Conservation (phyloP, 2,797 vertebrate species). For the Sebastes minor region DNA sequence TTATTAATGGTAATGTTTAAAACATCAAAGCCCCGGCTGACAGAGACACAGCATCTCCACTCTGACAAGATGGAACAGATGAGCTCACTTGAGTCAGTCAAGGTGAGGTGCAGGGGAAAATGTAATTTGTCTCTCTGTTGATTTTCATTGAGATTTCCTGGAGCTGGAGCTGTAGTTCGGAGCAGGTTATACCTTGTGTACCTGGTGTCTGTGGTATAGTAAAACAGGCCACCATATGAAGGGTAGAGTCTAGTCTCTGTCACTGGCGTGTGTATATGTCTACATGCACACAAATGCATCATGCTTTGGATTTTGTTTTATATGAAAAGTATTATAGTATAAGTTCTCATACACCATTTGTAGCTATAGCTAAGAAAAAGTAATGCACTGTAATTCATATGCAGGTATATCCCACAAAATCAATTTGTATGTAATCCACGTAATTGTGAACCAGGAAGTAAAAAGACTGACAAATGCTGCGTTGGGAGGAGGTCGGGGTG, state of each 20-base stretch:
- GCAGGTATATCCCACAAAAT: too few relatives aligned
- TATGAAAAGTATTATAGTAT: constrained; percentile 16
- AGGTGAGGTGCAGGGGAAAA: constrained; percentile 73
- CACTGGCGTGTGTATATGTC: constrained; percentile 10
- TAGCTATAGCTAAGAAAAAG: too few relatives aligned
- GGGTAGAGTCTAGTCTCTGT: neutral
- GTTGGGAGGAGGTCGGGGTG: too few relatives aligned
- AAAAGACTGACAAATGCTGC: too few relatives aligned
- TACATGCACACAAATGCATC: constrained; percentile 32
- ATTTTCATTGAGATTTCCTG: constrained; percentile 63
- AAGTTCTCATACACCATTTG: too few relatives aligned
- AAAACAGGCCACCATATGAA: neutral
- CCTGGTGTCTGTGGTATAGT: neutral
- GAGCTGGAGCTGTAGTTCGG: constrained; percentile 35
- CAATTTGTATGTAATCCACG: too few relatives aligned
- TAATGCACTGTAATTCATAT: too few relatives aligned
- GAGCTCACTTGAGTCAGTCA: constrained; percentile 78
- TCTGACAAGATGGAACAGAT: constrained; percentile 77
- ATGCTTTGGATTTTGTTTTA: constrained; percentile 37
- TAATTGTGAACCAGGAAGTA: too few relatives aligned
- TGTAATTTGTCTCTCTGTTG: constrained; percentile 62
- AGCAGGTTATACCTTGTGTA: constrained; percentile 37
- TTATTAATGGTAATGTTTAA: constrained; percentile 84
- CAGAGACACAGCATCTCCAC: constrained; percentile 72
- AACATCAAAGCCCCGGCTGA: constrained; percentile 77